Percentiles rank a stretch among this genome's conserved stretches.
These are phyloP conservation scores for Macrotus californicus DNA, from an alignment of 2,113 vertebrate genomes.

Conservation along the genomic window DNA sequence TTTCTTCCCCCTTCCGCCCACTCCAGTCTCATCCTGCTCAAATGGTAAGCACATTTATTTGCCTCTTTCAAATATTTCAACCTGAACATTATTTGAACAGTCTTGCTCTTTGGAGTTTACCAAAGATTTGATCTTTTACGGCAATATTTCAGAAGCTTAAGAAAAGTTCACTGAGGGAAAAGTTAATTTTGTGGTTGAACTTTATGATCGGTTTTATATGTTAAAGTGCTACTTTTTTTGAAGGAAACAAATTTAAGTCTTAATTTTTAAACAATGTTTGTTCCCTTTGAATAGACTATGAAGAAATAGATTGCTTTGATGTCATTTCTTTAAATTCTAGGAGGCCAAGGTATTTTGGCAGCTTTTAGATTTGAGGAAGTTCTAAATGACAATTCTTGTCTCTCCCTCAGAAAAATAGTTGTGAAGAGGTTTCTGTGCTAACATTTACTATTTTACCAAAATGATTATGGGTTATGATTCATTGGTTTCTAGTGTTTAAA, in stretches of 20 bases:
- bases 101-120: slow-evolving; percentile 41
- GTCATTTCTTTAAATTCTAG: not conserved
- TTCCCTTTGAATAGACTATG: slow-evolving; percentile 20
- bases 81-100: slow-evolving; percentile 31
- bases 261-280: slow-evolving; percentile 38
- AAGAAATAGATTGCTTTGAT: not conserved
- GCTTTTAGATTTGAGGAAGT: slow-evolving; percentile 31
- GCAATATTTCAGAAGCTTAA: slow-evolving; percentile 54
- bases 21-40: not conserved
- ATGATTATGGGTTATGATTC: not conserved
- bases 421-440: slow-evolving; percentile 23
- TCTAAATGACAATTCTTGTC: not conserved
- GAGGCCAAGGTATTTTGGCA: not conserved
- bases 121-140: slow-evolving; percentile 52
- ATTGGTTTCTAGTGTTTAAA: slow-evolving; percentile 26
- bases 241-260: slow-evolving; percentile 14
- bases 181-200: slow-evolving; percentile 38
- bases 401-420: slow-evolving; percentile 14
- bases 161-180: slow-evolving; percentile 47
- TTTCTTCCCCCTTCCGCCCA: not conserved
- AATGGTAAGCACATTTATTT: slow-evolving; percentile 34
- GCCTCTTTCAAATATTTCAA: not conserved
- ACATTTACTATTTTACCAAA: slow-evolving; percentile 15
- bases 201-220: slow-evolving; percentile 34
- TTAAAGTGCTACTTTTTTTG: slow-evolving; percentile 13